Conservation (phyloP, 1,140 invertebrate genomes). For the Drosophila saltans region DNA sequence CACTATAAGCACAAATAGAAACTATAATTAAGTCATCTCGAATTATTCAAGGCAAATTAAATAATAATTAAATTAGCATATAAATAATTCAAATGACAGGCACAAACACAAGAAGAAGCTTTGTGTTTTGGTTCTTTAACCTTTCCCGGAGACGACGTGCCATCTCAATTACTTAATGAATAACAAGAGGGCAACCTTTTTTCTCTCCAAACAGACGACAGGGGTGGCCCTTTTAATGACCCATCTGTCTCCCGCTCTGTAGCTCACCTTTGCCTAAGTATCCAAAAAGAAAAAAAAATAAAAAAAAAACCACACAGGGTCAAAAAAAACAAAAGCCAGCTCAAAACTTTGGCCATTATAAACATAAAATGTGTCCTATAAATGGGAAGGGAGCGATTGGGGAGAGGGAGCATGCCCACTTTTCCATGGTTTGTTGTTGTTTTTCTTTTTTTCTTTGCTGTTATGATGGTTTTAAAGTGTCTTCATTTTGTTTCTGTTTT, state of each 20-base stretch:
- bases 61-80: slow-evolving; percentile 76
- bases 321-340: slow-evolving; percentile 55
- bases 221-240: slow-evolving; percentile 39
- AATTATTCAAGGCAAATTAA: slow-evolving; percentile 65
- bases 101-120: slow-evolving; percentile 36
- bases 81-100: slow-evolving; percentile 69
- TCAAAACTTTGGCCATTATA: slow-evolving; percentile 76
- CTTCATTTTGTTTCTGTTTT: slow-evolving; percentile 1
- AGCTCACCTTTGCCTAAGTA: slow-evolving; percentile 53
- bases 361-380: slow-evolving; percentile 62
- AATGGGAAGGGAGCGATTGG: slow-evolving; percentile 15
- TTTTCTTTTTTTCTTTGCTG: slow-evolving; percentile 19
- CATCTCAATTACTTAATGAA: slow-evolving; percentile 74
- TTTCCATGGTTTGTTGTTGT: not conserved
- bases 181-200: slow-evolving; percentile 43
- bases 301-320: slow-evolving; percentile 26
- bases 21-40: slow-evolving; percentile 29
- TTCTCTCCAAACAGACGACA: no score
- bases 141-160: slow-evolving; percentile 29
- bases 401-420: not conserved
- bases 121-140: slow-evolving; percentile 33
- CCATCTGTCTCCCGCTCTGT: slow-evolving; percentile 13
- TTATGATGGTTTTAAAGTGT: not conserved
- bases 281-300: slow-evolving; percentile 2
- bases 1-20: slow-evolving; percentile 14